Percentiles rank a stretch among this genome's conserved stretches.
Evolutionary conservation across 1,140 invertebrate genomes (phyloP).

Genomic region (Catajapyx aquilonaris): DNA sequence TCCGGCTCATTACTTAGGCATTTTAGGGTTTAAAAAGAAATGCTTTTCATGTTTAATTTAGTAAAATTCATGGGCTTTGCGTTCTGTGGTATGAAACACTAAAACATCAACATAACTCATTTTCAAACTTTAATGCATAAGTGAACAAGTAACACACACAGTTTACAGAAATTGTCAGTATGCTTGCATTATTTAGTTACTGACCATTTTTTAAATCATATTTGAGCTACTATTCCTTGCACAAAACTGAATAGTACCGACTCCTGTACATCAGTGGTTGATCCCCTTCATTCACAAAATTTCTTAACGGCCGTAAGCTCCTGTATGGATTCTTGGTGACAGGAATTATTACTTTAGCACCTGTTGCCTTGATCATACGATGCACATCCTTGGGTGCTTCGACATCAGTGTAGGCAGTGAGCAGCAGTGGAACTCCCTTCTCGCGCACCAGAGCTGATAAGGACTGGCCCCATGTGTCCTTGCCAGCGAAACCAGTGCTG

Average conservation of each 20-base stretch:
- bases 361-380: slow-evolving; percentile 16
- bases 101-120: too few relatives aligned
- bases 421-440: slow-evolving; percentile 30
- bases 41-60: too few relatives aligned
- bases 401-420: slow-evolving; percentile 39
- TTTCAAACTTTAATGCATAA: too few relatives aligned
- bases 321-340: background rate
- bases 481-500: slow-evolving; percentile 31
- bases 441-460: slow-evolving; percentile 23
- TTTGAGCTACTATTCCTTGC: too few relatives aligned
- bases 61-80: too few relatives aligned
- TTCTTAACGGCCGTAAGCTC: background rate
- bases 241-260: background rate
- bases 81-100: too few relatives aligned
- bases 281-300: background rate
- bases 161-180: too few relatives aligned
- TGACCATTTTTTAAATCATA: too few relatives aligned
- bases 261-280: background rate
- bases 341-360: background rate
- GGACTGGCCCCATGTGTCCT: slow-evolving; percentile 40
- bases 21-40: too few relatives aligned
- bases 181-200: too few relatives aligned
- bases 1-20: too few relatives aligned
- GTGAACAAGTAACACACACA: too few relatives aligned
- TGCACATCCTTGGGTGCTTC: slow-evolving; percentile 36